Conservation (phyloP, 2,888 invertebrate genomes). For the Crioceris asparagi region DNA sequence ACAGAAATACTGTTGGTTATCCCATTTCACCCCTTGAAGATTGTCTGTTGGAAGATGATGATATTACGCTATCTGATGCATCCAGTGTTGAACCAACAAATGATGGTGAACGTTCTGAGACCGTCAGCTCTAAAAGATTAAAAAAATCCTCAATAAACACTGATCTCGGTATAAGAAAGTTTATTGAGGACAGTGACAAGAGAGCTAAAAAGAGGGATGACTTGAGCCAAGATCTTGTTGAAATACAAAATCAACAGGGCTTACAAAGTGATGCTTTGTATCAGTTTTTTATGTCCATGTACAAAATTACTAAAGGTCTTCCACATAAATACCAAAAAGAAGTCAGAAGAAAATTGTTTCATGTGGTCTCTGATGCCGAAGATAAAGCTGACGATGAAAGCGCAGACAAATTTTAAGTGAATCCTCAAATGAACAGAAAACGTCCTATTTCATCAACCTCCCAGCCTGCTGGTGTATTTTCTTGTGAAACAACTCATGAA, state of each 20-base stretch:
- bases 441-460: constrained; percentile 2
- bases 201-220: constrained; percentile 4
- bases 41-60: constrained; percentile 5
- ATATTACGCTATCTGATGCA: constrained; percentile 3
- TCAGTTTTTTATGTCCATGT: not conserved
- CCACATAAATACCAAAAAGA: constrained; percentile 1
- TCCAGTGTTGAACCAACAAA: constrained; percentile 5
- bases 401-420: no score
- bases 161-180: constrained; percentile 6
- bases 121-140: constrained; percentile 1
- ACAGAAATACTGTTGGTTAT: constrained; percentile 5
- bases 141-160: constrained; percentile 3
- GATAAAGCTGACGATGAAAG: constrained; percentile 8
- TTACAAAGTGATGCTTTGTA: constrained; percentile 5
- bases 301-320: constrained; percentile 5
- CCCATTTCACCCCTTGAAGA: constrained; percentile 3
- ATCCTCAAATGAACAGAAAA: no score
- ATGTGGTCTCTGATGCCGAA: constrained; percentile 6
- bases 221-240: constrained; percentile 2
- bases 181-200: constrained; percentile 5
- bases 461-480: constrained; percentile 2
- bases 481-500: constrained; percentile 2
- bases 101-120: constrained; percentile 5
- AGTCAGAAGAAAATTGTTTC: constrained; percentile 5
- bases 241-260: constrained; percentile 3